Base-by-base conservation (phyloP, 2,888 invertebrate genomes). In the Perithous albicinctus region DNA sequence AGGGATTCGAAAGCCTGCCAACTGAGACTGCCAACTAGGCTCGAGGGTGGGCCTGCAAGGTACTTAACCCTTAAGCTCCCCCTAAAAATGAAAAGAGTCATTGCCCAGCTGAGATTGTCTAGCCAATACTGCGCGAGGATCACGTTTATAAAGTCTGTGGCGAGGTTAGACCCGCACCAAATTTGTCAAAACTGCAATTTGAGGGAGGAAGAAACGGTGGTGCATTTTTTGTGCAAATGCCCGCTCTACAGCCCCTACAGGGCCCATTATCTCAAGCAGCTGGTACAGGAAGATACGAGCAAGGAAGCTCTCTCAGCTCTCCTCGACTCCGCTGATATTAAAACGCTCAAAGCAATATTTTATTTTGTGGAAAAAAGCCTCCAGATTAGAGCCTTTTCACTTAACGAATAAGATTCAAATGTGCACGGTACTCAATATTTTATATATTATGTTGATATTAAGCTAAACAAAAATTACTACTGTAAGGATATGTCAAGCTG, bases 1-100 rank as follows among this genome's bases (percentile, higher is more conserved):
- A 46, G 66, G n/a, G 48, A 66, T 20, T 66, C 66, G n/a, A 66
- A 26, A 48, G 43, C 66, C 66, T 66, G 66, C 15, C 66, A 46
- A n/a, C 29, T 66, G n/a, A 66, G 43, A 66, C 41, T 43, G 48
- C 48, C 23, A 12, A 43, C 26, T 26, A 10, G 5, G 48, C 66
- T 35, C 35, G n/a, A n/a, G n/a, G n/a, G n/a, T n/a, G n/a, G n/a
- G n/a, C n/a, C n/a, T n/a, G n/a, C n/a, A n/a, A n/a, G n/a, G n/a
- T n/a, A n/a, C n/a, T n/a, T n/a, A n/a, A n/a, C n/a, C n/a, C n/a
- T n/a, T n/a, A n/a, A n/a, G 35, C 35, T 35, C 7, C 35, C 35
- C 35, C 35, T 5, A 35, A 35, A 35, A 35, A 35, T 35, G 35
- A 35, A 35, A 7, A 35, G 35, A 35, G 35, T 35, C 35, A 35